Percentiles rank a stretch among this genome's conserved stretches.
Conservation (phyloP, 2,888 invertebrate genomes). For the Amphipyra berbera region DNA sequence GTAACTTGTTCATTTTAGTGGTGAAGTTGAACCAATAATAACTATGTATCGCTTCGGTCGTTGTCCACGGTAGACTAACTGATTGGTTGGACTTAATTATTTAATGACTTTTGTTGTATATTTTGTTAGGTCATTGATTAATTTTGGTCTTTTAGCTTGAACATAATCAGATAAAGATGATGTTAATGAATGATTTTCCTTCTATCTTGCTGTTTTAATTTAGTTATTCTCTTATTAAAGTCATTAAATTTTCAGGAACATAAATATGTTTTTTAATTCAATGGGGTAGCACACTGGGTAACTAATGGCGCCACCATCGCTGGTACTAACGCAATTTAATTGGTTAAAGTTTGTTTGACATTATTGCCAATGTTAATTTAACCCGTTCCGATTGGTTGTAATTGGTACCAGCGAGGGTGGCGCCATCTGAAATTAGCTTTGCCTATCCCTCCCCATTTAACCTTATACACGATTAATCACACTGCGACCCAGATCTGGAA, state of each 20-base stretch:
- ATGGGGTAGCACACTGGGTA: no score
- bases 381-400: no score
- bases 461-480: background rate
- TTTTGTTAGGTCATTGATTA: constrained; percentile 90
- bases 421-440: no score
- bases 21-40: constrained; percentile 79
- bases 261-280: constrained; percentile 71
- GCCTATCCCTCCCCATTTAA: no score
- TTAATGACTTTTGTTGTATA: constrained; percentile 90
- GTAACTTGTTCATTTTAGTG: constrained; percentile 86
- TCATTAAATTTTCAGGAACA: constrained; percentile 90
- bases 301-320: no score
- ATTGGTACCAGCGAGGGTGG: no score
- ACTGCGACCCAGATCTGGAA: no score
- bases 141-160: constrained; percentile 87
- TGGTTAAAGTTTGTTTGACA: no score
- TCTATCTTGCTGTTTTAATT: constrained; percentile 90
- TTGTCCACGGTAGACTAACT: constrained; percentile 81
- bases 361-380: no score
- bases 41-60: constrained; percentile 79
- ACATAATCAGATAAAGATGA: constrained; percentile 86
- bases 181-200: constrained; percentile 88
- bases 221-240: constrained; percentile 90
- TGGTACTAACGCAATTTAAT: no score
- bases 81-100: constrained; percentile 88